Evolutionary conservation across 1,140 invertebrate species (phyloP).

Genomic region (Drosophila parabipectinata): DNA sequence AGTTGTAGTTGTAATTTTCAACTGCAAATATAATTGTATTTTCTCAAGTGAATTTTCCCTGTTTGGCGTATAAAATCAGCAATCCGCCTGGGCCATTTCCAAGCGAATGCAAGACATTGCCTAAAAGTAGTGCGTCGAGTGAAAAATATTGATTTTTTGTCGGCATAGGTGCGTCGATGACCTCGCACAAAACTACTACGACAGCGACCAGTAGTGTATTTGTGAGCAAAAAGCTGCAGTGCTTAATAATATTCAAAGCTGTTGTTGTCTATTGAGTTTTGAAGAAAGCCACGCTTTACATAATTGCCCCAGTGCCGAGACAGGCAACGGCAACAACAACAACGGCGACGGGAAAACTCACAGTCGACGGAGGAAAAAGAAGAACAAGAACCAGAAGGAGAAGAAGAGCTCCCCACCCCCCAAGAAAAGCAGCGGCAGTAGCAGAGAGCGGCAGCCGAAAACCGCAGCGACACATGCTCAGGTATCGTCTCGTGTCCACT

Average conservation of each 20-base stretch:
- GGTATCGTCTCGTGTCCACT: constrained; percentile 93
- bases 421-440: not conserved
- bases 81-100: not conserved
- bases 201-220: constrained; percentile 3
- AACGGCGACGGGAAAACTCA: constrained; percentile 60
- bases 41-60: constrained; percentile 16
- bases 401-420: constrained; percentile 11
- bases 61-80: constrained; percentile 9
- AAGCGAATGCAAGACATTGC: constrained; percentile 18
- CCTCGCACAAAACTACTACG: constrained; percentile 54
- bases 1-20: constrained; percentile 28
- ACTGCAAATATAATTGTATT: constrained; percentile 24
- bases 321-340: constrained; percentile 45
- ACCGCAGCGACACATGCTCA: constrained; percentile 88
- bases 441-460: constrained; percentile 70
- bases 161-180: constrained; percentile 61
- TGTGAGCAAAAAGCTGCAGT: constrained; percentile 27
- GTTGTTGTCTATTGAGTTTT: constrained; percentile 15
- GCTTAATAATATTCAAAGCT: constrained; percentile 32
- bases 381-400: constrained; percentile 46
- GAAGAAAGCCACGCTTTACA: constrained; percentile 68
- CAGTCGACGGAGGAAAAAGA: constrained; percentile 25
- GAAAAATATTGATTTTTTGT: constrained; percentile 71
- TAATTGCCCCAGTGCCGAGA: constrained; percentile 66
- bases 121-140: constrained; percentile 33